phyloP scores from a whole-genome alignment of 2,797 vertebrate genomes.

The Chelmon rostratus region DNA sequence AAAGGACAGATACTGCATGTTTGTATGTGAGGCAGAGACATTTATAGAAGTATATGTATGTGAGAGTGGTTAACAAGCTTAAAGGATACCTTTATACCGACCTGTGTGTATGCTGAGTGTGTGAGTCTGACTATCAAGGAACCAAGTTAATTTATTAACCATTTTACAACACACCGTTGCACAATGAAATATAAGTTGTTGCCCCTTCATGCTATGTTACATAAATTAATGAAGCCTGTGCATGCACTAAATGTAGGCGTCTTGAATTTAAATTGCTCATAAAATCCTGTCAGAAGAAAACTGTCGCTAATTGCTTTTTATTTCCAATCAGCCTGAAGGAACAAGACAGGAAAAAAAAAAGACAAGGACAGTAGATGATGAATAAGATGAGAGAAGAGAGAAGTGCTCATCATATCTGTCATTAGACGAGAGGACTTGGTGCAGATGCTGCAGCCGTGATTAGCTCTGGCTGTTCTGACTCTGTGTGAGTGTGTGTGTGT shows the following conservation, averaged over 20 bases:
- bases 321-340: constrained; percentile 61
- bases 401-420: constrained; percentile 42
- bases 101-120: background rate
- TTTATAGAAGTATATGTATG: background rate
- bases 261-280: constrained; percentile 65
- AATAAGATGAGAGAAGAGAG: constrained; percentile 46
- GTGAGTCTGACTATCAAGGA: constrained; percentile 24
- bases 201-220: background rate
- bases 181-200: background rate
- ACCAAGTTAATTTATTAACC: constrained; percentile 8
- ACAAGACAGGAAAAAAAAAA: background rate
- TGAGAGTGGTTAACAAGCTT: constrained; percentile 14
- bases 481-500: background rate
- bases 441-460: constrained; percentile 45
- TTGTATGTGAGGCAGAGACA: background rate
- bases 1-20: constrained; percentile 8
- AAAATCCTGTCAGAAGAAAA: constrained; percentile 49
- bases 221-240: constrained; percentile 31
- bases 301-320: constrained; percentile 59
- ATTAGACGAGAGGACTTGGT: constrained; percentile 36
- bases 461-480: constrained; percentile 21
- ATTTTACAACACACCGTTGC: background rate
- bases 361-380: constrained; percentile 46
- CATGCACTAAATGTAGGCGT: constrained; percentile 34
- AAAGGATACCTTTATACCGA: constrained; percentile 7